Percentiles rank a stretch among this genome's conserved stretches.
phyloP scores from a whole-genome alignment of 1,140 invertebrate species.

The Diachasmimorpha longicaudata region DNA sequence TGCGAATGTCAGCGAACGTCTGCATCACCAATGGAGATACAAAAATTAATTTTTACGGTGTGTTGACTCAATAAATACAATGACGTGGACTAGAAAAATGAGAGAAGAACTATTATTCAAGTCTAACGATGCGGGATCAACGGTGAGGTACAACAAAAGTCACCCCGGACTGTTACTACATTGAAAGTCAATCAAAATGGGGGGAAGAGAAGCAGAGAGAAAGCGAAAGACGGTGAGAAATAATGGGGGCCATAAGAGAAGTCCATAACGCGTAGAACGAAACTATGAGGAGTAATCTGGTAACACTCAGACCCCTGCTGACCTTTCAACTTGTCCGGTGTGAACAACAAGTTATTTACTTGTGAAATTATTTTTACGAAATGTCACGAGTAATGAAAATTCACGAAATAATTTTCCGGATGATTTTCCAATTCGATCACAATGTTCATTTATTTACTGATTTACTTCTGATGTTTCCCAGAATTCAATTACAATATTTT shows the following conservation, averaged over 20 bases:
- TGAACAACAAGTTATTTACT: neutral
- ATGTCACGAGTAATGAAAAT: too few species aligned
- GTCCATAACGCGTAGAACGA: slow-evolving; percentile 23
- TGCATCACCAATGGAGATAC: too few species aligned
- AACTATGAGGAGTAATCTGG: slow-evolving; percentile 45
- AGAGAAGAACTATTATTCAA: neutral
- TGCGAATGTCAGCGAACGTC: too few species aligned
- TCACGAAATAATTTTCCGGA: too few species aligned
- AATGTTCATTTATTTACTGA: too few species aligned
- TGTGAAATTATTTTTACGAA: neutral
- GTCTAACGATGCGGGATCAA: neutral
- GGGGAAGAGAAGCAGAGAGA: neutral
- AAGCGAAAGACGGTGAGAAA: neutral
- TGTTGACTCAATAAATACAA: neutral
- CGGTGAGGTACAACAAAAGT: neutral
- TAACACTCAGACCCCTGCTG: slow-evolving; percentile 52
- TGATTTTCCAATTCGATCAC: too few species aligned
- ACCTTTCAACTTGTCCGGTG: neutral
- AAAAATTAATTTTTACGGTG: neutral
- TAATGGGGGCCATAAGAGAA: slow-evolving; percentile 36
- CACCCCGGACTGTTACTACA: slow-evolving; percentile 28
- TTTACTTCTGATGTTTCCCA: too few species aligned
- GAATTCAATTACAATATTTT: too few species aligned
- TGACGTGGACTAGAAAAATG: neutral
- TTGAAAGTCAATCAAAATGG: slow-evolving; percentile 45